Conservation (phyloP, 1,140 invertebrate species). For the Octopus bimaculoides region DNA sequence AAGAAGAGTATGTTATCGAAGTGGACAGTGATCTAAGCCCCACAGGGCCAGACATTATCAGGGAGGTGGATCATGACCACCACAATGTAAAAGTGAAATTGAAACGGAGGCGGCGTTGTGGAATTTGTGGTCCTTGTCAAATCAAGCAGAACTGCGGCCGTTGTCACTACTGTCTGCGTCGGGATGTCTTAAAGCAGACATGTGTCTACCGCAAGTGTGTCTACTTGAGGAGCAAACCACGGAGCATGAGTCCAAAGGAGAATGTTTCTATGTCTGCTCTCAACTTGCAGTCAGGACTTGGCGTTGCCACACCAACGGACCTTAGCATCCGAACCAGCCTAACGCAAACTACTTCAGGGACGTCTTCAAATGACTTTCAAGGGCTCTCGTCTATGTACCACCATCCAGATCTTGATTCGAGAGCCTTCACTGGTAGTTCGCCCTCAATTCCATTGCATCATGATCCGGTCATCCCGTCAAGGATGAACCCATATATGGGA, state of each 20-base stretch:
- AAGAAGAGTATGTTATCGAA: constrained; percentile 13
- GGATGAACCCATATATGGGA: constrained; percentile 10
- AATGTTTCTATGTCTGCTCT: constrained; percentile 13
- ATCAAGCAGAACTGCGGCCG: constrained; percentile 49
- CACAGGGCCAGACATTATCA: constrained; percentile 5
- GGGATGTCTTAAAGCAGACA: constrained; percentile 48
- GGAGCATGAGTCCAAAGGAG: constrained; percentile 18
- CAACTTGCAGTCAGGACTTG: constrained; percentile 6
- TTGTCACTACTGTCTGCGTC: constrained; percentile 47
- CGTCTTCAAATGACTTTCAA: constrained; percentile 9
- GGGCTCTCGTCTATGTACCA: constrained; percentile 10
- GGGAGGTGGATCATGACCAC: constrained; percentile 21
- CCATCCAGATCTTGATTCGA: constrained; percentile 11
- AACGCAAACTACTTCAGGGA: neutral
- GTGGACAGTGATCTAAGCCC: constrained; percentile 11
- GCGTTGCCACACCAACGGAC: constrained; percentile 6
- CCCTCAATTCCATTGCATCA: constrained; percentile 12
- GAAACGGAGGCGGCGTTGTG: constrained; percentile 46
- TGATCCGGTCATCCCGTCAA: constrained; percentile 13
- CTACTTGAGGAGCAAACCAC: constrained; percentile 46
- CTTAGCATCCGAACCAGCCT: constrained; percentile 3
- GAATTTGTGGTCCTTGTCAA: constrained; percentile 50
- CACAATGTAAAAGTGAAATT: constrained; percentile 37
- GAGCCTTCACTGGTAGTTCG: constrained; percentile 7
- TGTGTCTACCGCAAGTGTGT: constrained; percentile 53